These are phyloP conservation scores for Coregonus ussuriensis DNA, from an alignment of 2,797 vertebrate species.

Conservation along the genomic window DNA sequence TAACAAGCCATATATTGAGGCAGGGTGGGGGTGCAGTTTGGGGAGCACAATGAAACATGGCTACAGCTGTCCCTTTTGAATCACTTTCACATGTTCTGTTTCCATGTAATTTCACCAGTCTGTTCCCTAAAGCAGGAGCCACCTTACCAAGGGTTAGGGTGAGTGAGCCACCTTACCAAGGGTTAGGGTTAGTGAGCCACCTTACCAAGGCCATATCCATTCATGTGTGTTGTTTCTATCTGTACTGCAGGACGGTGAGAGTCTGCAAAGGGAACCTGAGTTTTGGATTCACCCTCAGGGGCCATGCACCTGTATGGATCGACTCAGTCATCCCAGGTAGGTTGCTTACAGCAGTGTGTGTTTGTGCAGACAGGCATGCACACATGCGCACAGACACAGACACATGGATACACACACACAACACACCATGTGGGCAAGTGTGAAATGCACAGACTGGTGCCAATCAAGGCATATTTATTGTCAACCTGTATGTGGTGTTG, in stretches of 20 bases:
- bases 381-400: not conserved
- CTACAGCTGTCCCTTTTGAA: not conserved
- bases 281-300: slow-evolving; percentile 94
- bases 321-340: slow-evolving; percentile 94
- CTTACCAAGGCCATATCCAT: too few relatives aligned
- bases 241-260: slow-evolving; percentile 84
- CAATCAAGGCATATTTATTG: not conserved
- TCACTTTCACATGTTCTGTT: not conserved
- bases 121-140: too few relatives aligned
- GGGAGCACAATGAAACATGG: not conserved
- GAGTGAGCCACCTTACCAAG: too few relatives aligned
- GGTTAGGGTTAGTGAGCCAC: too few relatives aligned
- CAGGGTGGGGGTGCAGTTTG: not conserved
- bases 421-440: not conserved
- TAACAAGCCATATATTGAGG: not conserved
- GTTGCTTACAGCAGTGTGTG: slow-evolving; percentile 17
- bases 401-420: not conserved
- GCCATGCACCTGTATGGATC: slow-evolving; percentile 95
- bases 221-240: slow-evolving; percentile 15
- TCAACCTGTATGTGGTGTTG: not conserved
- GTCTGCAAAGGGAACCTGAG: slow-evolving; percentile 96
- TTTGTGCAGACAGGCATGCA: slow-evolving; percentile 3
- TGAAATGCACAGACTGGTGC: not conserved
- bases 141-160: too few relatives aligned
- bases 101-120: too few relatives aligned